Conservation (phyloP, 2,797 vertebrate species). For the Siniperca obscura region DNA sequence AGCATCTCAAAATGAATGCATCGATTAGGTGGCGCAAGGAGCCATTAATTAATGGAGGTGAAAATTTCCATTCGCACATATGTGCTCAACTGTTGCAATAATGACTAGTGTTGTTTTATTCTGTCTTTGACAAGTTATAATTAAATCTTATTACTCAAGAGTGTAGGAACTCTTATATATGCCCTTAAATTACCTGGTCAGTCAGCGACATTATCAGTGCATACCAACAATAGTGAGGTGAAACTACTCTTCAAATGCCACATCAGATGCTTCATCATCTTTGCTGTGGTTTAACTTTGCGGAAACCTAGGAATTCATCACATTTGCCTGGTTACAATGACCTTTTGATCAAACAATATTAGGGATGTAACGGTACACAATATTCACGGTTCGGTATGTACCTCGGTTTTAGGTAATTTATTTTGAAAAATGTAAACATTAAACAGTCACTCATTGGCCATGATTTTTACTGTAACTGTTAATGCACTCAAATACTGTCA, state of each 20-base stretch:
- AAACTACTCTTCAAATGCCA: not conserved
- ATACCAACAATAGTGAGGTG: not conserved
- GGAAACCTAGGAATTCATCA: not conserved
- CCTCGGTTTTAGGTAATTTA: too few species aligned
- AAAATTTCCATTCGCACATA: not conserved
- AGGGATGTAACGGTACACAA: too few species aligned
- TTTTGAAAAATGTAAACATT: too few species aligned
- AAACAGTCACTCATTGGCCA: too few species aligned
- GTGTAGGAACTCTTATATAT: not conserved
- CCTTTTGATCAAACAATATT: too few species aligned
- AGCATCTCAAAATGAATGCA: not conserved
- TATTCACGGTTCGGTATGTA: too few species aligned
- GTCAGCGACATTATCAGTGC: not conserved
- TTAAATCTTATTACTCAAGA: not conserved
- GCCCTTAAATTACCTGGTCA: not conserved
- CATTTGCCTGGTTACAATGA: too few species aligned
- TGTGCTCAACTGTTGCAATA: not conserved
- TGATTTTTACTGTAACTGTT: too few species aligned
- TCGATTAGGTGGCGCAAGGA: not conserved
- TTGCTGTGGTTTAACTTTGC: not conserved
- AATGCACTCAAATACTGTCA: too few species aligned
- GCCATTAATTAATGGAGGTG: conserved; percentile 11
- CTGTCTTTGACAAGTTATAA: conserved; percentile 1
- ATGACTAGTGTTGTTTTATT: conserved; percentile 3
- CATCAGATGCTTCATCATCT: not conserved